Conservation (phyloP, 2,888 invertebrate genomes). For the Leptopilina drosophilae region DNA sequence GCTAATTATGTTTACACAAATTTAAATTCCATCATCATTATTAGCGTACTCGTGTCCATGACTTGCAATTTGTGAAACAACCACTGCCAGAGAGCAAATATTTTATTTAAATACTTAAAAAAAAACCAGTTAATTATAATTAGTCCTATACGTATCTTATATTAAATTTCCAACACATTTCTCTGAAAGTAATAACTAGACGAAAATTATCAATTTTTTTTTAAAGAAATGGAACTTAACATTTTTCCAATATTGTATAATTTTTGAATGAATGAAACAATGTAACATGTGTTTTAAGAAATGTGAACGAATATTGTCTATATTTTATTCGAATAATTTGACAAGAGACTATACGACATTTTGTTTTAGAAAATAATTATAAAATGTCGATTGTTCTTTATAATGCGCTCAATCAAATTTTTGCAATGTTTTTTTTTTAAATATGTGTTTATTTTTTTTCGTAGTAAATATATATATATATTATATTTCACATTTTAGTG, state of each 20-base stretch:
- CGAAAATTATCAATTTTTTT: background rate
- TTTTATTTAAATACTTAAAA: conserved; percentile 38
- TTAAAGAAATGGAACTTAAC: background rate
- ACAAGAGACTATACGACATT: conserved; percentile 3
- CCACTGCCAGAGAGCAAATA: conserved; percentile 68
- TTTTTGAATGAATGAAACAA: conserved; percentile 12
- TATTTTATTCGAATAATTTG: conserved; percentile 10
- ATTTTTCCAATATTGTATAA: conserved; percentile 15
- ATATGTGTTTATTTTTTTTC: background rate
- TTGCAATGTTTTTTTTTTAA: conserved; percentile 4
- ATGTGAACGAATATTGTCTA: background rate
- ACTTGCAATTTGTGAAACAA: conserved; percentile 60
- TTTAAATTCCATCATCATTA: conserved; percentile 59
- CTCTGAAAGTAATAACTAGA: background rate
- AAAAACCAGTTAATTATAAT: conserved; percentile 28
- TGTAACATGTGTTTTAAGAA: conserved; percentile 12
- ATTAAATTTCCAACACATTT: background rate
- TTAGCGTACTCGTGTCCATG: conserved; percentile 63
- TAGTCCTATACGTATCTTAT: conserved; percentile 17
- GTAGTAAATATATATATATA: conserved; percentile 12
- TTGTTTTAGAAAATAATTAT: background rate
- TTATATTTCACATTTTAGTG: background rate
- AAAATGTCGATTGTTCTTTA: conserved; percentile 30
- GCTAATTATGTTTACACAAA: conserved; percentile 61
- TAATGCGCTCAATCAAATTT: conserved; percentile 39